Evolutionary conservation across 2,797 vertebrate species (phyloP), one percentile per base, ranked within the genome.

Genomic region (Microcaecilia unicolor): DNA sequence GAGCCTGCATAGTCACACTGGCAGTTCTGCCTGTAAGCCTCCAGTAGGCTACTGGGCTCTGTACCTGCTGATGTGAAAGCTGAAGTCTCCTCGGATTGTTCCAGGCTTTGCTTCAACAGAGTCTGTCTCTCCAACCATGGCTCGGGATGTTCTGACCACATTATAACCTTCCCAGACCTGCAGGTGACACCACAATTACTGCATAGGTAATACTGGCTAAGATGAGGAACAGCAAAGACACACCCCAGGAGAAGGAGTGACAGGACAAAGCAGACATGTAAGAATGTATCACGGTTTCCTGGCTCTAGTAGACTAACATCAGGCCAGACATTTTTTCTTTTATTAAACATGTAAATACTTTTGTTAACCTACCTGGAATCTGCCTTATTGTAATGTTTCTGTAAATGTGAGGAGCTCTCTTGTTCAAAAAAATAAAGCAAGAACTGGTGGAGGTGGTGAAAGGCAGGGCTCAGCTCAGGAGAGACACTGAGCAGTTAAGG

Each of bases 131-230:
- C 93, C 93, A 26, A 94, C 92, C 84, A 97, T 89, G 25, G 50
- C 55, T 6, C 93, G 84, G 0, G 86, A 80, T 2, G 83, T 64
- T 18, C 67, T 70, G 10, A 98, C 85, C 10, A 92, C 88, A 11
- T 95, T 81, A 61, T 81, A 63, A 2, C 93, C 93, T 64, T 97
- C 91, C 94, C 93, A 98, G 19, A 96, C 92, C 94, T 96, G 41
- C 7, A n/a, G 37, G 4, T 36, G 15, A 32, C 23, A 55, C 14
- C 2, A 48, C 35, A 53, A 30, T 12, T 3, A 4, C 21, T 22
- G 9, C 21, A 20, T 9, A 21, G 13, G 14, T 4, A 5, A 14
- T 9, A 1, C 25, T 18, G 13, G n/a, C n/a, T n/a, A n/a, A n/a
- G n/a, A n/a, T n/a, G n/a, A n/a, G n/a, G 12, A 24, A n/a, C 4